Evolutionary conservation across 2,888 invertebrate species (phyloP).

Genomic region (Peribatodes rhomboidaria): DNA sequence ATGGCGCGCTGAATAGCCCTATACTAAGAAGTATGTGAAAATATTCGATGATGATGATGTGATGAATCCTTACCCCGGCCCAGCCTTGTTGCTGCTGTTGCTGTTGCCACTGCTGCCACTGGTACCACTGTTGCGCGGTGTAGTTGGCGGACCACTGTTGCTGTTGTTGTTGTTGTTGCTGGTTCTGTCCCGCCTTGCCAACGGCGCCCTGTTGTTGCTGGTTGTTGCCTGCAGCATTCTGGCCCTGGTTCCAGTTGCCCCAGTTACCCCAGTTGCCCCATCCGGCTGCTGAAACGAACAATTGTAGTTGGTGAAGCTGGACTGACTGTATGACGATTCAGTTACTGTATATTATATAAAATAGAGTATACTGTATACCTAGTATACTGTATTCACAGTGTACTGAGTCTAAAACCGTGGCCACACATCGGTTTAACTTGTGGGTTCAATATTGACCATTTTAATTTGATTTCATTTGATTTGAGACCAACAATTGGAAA

Average conservation of each 20-base stretch:
- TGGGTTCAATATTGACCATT: too few species aligned
- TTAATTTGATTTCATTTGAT: too few species aligned
- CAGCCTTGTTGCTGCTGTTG: constrained; percentile 78
- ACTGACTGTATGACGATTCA: not conserved
- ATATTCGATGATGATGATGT: too few species aligned
- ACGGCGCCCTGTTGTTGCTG: constrained; percentile 47
- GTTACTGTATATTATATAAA: too few species aligned
- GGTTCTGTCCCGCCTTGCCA: constrained; percentile 53
- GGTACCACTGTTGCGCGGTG: constrained; percentile 81
- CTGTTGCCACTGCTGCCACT: constrained; percentile 84
- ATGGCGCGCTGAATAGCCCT: too few species aligned
- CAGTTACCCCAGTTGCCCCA: constrained; percentile 68
- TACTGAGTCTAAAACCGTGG: too few species aligned
- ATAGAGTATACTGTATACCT: too few species aligned
- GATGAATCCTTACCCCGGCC: constrained; percentile 68
- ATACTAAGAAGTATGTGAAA: too few species aligned
- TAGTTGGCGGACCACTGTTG: constrained; percentile 72
- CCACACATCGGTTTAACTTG: too few species aligned
- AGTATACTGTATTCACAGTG: too few species aligned
- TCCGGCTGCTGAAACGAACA: constrained; percentile 47
- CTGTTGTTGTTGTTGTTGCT: constrained; percentile 46
- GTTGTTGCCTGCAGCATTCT: constrained; percentile 43
- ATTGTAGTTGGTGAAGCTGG: not conserved
- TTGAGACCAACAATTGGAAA: too few species aligned
- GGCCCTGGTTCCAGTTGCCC: constrained; percentile 69